Percentiles rank a stretch among this genome's conserved stretches.
Conservation (phyloP, 1,140 invertebrate species). For the Aleiodes sp. region DNA sequence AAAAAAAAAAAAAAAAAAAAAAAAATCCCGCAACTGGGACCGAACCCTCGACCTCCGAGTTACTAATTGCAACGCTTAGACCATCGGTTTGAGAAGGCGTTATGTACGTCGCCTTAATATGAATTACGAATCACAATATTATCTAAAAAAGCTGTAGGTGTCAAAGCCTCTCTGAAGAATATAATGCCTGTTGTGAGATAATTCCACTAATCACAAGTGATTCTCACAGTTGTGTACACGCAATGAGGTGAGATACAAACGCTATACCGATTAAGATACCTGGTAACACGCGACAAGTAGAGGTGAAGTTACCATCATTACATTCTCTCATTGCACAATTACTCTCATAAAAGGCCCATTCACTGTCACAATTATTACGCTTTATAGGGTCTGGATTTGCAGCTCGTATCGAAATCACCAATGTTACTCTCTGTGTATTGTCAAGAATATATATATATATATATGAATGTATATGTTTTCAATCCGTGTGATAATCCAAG, state of each 20-base stretch:
- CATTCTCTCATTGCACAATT: constrained; percentile 29
- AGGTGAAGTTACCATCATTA: constrained; percentile 17
- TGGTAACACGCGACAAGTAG: constrained; percentile 4
- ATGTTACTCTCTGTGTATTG: constrained; percentile 2
- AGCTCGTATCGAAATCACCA: neutral
- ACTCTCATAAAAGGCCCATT: constrained; percentile 18
- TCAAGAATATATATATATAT: neutral
- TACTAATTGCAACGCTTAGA: too few relatives aligned
- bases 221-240: neutral
- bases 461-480: neutral
- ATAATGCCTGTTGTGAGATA: constrained; percentile 12
- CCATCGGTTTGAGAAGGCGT: too few relatives aligned
- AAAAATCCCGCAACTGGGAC: too few relatives aligned
- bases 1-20: too few relatives aligned
- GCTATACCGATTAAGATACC: constrained; percentile 7
- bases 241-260: constrained; percentile 9
- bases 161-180: constrained; percentile 16
- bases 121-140: constrained; percentile 12
- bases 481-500: constrained; percentile 22
- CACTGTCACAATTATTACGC: constrained; percentile 25
- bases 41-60: too few relatives aligned
- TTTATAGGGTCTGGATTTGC: constrained; percentile 30
- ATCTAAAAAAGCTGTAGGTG: neutral
- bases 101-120: too few relatives aligned
- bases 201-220: constrained; percentile 25